Evolutionary conservation across 2,113 vertebrate genomes (phyloP).

Genomic region (Campylomormyrus numenius): DNA sequence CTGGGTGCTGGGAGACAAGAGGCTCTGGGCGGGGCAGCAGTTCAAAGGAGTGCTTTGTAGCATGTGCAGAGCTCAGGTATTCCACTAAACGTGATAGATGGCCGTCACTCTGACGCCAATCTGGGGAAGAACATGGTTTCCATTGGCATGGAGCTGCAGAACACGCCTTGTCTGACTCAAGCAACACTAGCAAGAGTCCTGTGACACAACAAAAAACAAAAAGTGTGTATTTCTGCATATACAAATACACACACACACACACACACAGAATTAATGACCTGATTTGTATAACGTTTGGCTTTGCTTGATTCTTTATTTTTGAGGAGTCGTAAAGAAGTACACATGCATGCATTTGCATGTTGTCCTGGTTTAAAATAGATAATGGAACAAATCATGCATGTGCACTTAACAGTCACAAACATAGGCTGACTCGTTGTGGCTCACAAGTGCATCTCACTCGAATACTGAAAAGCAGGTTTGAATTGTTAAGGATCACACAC

Average conservation of each 20-base stretch:
- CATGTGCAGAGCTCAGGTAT: constrained; percentile 48
- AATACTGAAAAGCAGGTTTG: neutral
- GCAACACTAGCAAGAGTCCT: neutral
- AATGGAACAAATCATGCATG: neutral
- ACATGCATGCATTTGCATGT: neutral
- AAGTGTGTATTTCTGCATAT: neutral
- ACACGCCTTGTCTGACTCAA: neutral
- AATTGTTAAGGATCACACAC: neutral
- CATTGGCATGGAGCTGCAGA: neutral
- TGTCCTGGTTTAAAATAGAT: neutral
- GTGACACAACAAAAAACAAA: neutral
- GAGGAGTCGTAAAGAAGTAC: neutral
- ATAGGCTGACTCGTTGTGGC: neutral
- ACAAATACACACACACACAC: neutral
- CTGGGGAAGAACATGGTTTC: neutral
- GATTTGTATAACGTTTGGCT: neutral
- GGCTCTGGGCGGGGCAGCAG: constrained; percentile 54
- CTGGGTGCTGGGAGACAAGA: constrained; percentile 36
- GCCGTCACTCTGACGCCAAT: constrained; percentile 38
- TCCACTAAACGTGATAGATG: constrained; percentile 49
- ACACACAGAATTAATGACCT: neutral
- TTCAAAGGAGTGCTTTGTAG: constrained; percentile 58
- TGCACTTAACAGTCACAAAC: neutral
- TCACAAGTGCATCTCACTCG: neutral
- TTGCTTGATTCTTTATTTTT: neutral